A percentile compares a stretch with the other conserved stretches of the same genome.
Evolutionary conservation across 2,113 vertebrate genomes (phyloP).

Genomic region (Aplodontia rufa): DNA sequence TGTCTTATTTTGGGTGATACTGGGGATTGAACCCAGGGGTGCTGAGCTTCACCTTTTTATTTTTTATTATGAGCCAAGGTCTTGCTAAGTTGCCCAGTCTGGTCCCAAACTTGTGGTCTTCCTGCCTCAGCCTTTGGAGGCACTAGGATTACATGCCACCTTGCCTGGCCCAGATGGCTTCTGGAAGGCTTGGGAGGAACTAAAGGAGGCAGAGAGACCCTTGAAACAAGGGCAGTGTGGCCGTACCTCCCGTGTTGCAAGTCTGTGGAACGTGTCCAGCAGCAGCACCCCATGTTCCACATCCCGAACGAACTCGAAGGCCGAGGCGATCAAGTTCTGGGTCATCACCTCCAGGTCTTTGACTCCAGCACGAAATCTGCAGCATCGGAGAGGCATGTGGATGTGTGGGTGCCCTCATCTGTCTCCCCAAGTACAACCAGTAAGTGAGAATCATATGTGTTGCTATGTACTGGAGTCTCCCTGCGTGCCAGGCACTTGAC

Average conservation of each 20-base stretch:
- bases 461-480: background rate
- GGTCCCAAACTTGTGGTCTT: too few species aligned
- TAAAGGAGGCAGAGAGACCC: background rate
- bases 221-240: background rate
- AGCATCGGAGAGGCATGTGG: background rate
- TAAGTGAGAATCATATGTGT: background rate
- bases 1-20: too few species aligned
- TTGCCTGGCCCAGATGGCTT: background rate
- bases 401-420: background rate
- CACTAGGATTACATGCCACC: too few species aligned
- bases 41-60: too few species aligned
- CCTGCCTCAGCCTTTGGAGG: too few species aligned
- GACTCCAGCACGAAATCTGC: conserved; percentile 82
- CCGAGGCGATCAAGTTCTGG: conserved; percentile 88
- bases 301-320: conserved; percentile 85
- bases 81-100: too few species aligned
- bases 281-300: conserved; percentile 89
- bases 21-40: too few species aligned
- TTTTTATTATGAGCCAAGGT: too few species aligned
- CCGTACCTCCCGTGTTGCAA: conserved; percentile 88
- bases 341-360: conserved; percentile 88
- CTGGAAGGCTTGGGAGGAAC: background rate
- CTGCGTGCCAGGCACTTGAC: too few species aligned
- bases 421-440: background rate
- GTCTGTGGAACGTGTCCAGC: conserved; percentile 87